Evolutionary conservation across 2,113 vertebrate genomes (phyloP).

Genomic region (Apodemus sylvaticus): DNA sequence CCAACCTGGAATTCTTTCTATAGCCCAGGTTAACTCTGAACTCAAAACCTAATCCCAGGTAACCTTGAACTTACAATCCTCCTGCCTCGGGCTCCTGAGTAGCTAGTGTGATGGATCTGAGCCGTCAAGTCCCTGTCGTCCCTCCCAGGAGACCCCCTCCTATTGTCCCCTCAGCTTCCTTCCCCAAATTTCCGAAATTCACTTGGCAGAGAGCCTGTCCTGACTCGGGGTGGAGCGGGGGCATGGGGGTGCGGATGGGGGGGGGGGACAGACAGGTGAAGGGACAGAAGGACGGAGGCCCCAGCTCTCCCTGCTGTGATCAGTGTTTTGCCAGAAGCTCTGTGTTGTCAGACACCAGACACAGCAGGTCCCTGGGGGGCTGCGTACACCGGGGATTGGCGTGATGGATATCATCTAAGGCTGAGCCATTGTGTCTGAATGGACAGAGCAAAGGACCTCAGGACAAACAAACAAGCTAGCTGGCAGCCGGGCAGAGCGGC

Average conservation of each 20-base stretch:
- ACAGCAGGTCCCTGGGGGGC: not conserved
- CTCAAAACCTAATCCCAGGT: not conserved
- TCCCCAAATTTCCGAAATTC: not conserved
- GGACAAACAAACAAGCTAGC: not conserved
- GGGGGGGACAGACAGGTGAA: no score
- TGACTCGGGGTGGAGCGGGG: not conserved
- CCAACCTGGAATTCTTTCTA: not conserved
- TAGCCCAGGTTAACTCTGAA: not conserved
- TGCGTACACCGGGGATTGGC: rapidly evolving
- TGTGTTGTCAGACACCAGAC: not conserved
- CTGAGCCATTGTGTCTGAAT: not conserved
- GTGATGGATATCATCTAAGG: not conserved
- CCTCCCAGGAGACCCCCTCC: not conserved
- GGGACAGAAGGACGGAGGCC: not conserved
- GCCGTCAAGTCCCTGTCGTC: not conserved
- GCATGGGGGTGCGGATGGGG: no score
- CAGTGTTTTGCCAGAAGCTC: not conserved
- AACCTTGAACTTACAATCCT: not conserved
- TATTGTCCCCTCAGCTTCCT: not conserved
- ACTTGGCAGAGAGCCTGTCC: not conserved
- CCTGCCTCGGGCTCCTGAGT: not conserved
- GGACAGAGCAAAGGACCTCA: not conserved
- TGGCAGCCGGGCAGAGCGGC: not conserved
- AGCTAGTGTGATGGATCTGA: not conserved
- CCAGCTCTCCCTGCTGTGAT: rapidly evolving